A percentile compares a stretch with the other conserved stretches of the same genome.
phyloP scores from a whole-genome alignment of 30 jellyfish, hydroid and myxozoan species.

The Rhopilema esculentum region DNA sequence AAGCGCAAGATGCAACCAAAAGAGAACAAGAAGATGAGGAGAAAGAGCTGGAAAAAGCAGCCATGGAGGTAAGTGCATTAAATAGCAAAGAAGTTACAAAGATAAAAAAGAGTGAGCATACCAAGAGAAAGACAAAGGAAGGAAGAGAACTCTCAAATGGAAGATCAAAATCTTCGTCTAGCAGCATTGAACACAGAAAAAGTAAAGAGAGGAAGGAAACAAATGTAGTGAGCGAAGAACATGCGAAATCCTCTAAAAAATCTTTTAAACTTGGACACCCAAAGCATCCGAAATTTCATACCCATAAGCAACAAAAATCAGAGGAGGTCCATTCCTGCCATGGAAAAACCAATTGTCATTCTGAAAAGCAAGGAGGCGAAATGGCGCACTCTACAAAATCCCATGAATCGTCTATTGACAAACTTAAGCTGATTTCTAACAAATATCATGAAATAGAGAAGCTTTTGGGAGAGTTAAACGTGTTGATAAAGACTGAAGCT shows the following conservation, averaged over 20 bases:
- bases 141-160: background rate
- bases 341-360: background rate
- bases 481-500: conserved; percentile 2
- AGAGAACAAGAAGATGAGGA: conserved; percentile 1
- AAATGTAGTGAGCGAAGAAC: background rate
- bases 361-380: background rate
- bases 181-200: background rate
- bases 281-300: background rate
- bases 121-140: background rate
- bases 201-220: background rate
- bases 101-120: background rate
- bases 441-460: conserved; percentile 28
- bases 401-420: background rate
- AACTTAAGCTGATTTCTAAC: background rate
- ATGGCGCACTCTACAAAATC: background rate
- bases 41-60: background rate
- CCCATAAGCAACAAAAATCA: background rate
- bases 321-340: background rate
- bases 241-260: background rate
- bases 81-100: background rate
- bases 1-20: background rate
- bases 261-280: background rate
- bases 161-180: background rate
- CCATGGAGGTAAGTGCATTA: background rate
- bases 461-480: conserved; percentile 2